Evolutionary conservation across 1,140 invertebrate species (phyloP), one percentile per base, ranked within the genome.

Genomic region (Drosophila truncata): DNA sequence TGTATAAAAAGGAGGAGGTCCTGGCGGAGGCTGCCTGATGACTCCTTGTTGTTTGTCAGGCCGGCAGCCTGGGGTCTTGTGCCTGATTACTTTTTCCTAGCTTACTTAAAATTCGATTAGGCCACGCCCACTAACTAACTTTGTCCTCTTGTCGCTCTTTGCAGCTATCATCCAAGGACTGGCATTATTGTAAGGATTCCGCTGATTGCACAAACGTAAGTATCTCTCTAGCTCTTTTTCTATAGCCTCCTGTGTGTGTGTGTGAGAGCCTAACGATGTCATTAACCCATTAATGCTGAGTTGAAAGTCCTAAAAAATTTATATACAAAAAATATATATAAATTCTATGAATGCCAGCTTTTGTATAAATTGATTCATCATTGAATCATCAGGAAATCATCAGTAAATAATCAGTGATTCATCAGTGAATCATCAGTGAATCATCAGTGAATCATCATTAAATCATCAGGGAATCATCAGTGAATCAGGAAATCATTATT

Each of bases 51-150:
- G 69, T 72, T 87, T 74, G 63, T 76, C 33, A 55, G 50, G 18
- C 29, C 49, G 11, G 29, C 29, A 20, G 81, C 82, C 81, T 42
- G 70, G 66, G 83, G 65, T 78, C 59, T 50, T 87, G 76, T 72
- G 76, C 84, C 83, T 87, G 83, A 87, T 87, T 87, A 87, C 84
- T 88, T 87, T 84, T 87, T 83, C 83, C 65, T 87, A 80, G 82
- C 82, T 86, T 87, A 86, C 83, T 86, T 86, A 86, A 86, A 86
- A 86, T 86, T 87, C 79, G 82, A 86, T 86, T 86, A 86, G 82
- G 83, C 70, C 82, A 87, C 83, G 83, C 82, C 82, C 83, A 87
- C 82, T 87, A 85, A 87, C 82, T 82, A 85, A 87, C 84, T 83
- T 83, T 88, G 57, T 88, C 64, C 55, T 37, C 35, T 31, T 60